Percentiles rank a stretch among this genome's conserved stretches.
These are phyloP conservation scores for Drosophila setifemur DNA, from an alignment of 1,140 invertebrate genomes.

Conservation along the genomic window DNA sequence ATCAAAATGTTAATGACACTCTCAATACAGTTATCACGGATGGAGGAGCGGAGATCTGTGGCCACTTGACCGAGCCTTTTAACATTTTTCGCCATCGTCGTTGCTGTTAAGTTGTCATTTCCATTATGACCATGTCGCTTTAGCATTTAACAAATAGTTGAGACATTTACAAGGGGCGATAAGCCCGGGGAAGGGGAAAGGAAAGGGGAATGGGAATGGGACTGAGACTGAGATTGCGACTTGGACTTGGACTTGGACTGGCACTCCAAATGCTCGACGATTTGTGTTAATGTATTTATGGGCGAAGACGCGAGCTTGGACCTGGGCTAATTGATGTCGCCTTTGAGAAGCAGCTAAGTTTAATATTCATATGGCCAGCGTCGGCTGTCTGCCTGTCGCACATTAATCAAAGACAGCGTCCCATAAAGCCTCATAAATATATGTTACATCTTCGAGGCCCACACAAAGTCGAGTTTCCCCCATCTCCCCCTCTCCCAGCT, in stretches of 20 bases:
- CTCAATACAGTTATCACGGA: conserved; percentile 79
- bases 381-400: conserved; percentile 31
- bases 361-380: conserved; percentile 63
- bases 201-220: not conserved
- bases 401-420: conserved; percentile 64
- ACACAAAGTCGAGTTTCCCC: conserved; percentile 51
- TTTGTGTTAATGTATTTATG: conserved; percentile 76
- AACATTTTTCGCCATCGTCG: conserved; percentile 65
- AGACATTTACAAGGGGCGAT: conserved; percentile 81
- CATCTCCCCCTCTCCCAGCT: no score
- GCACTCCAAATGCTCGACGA: conserved; percentile 53
- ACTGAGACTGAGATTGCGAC: not conserved
- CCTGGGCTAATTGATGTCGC: conserved; percentile 65
- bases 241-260: not conserved
- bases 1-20: conserved; percentile 82
- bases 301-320: conserved; percentile 34
- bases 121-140: conserved; percentile 82
- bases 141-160: conserved; percentile 82
- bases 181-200: no score
- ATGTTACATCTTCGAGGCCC: conserved; percentile 27
- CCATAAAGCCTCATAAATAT: conserved; percentile 69
- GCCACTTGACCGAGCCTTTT: conserved; percentile 68
- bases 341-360: conserved; percentile 53
- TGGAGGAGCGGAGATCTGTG: not conserved
- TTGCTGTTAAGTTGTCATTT: conserved; percentile 79